Evolutionary conservation across 1,140 invertebrate genomes (phyloP).

Genomic region (Bombus balteatus): DNA sequence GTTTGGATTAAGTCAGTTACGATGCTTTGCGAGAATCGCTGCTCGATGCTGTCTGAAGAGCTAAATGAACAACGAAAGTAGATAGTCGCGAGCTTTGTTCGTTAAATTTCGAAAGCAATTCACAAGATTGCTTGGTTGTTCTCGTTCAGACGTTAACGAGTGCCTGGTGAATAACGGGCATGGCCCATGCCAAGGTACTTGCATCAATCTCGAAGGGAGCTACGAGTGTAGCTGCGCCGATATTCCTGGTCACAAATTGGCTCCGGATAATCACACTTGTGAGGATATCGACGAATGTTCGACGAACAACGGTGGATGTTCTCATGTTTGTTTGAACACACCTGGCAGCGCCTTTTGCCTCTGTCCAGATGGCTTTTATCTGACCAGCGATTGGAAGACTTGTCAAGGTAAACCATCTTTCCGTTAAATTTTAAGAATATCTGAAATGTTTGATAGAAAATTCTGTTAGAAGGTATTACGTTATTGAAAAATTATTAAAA

Average conservation of each 20-base stretch:
- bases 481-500: not conserved
- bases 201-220: constrained; percentile 85
- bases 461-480: not conserved
- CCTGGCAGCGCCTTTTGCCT: constrained; percentile 85
- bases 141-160: constrained; percentile 84
- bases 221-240: constrained; percentile 86
- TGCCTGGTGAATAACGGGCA: constrained; percentile 85
- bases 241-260: constrained; percentile 84
- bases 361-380: constrained; percentile 84
- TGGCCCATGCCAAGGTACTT: constrained; percentile 87
- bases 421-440: not conserved
- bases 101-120: constrained; percentile 11
- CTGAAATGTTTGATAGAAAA: not conserved
- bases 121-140: constrained; percentile 27
- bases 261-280: constrained; percentile 83
- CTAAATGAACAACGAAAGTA: not conserved
- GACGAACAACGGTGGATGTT: constrained; percentile 83
- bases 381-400: constrained; percentile 82
- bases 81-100: not conserved
- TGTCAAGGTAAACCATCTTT: constrained; percentile 79
- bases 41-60: not conserved
- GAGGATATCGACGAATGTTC: constrained; percentile 86
- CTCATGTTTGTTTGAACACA: constrained; percentile 85
- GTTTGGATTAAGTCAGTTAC: not conserved
- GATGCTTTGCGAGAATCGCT: not conserved